Percentiles rank a stretch among this genome's conserved stretches.
Evolutionary conservation across 2,797 vertebrate species (phyloP).

Genomic region (Cygnus olor): DNA sequence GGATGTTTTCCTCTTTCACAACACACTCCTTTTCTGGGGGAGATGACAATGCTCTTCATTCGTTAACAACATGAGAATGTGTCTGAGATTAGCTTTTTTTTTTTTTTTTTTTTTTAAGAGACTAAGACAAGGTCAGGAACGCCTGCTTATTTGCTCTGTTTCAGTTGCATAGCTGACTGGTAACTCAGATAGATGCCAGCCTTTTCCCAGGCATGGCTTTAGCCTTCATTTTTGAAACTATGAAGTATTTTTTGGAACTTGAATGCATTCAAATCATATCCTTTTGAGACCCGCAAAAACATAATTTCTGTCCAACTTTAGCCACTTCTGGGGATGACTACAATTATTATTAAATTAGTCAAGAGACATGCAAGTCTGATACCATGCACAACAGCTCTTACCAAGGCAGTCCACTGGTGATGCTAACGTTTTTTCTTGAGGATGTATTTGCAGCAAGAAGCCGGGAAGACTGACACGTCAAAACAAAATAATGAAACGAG

Average conservation of each 20-base stretch:
- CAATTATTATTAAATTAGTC: rapidly evolving
- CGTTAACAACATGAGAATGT: not conserved
- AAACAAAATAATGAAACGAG: not conserved
- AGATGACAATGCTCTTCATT: not conserved
- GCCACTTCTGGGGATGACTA: not conserved
- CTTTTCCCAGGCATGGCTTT: not conserved
- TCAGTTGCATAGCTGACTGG: not conserved
- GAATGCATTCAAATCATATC: not conserved
- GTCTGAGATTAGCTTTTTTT: not conserved
- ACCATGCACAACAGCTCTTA: not conserved
- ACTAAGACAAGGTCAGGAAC: not conserved
- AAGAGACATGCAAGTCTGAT: not conserved
- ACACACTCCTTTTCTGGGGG: not conserved
- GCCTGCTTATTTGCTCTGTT: not conserved
- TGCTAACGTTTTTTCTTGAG: not conserved
- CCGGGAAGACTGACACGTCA: not conserved
- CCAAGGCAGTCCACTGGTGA: not conserved
- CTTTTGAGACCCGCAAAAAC: not conserved
- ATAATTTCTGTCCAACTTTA: not conserved
- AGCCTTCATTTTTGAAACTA: not conserved
- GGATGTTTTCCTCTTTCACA: not conserved
- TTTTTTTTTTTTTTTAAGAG: not conserved
- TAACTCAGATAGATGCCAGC: not conserved
- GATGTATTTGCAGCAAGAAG: not conserved
- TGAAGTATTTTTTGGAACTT: not conserved